Base-by-base conservation (phyloP, 2,888 invertebrate genomes). In the Baccha elongata region DNA sequence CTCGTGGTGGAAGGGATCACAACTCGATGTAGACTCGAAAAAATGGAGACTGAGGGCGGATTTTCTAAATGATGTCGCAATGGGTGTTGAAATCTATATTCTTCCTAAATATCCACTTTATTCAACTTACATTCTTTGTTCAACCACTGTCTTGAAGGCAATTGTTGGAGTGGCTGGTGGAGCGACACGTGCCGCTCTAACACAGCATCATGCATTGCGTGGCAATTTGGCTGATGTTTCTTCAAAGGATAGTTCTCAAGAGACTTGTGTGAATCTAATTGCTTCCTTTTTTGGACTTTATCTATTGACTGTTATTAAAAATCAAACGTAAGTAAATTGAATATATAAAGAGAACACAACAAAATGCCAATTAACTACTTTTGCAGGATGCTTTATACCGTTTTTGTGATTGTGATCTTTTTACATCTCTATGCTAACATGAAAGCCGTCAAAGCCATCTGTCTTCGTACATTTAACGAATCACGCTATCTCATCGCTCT, bases 21-120 rank as follows among this genome's bases (percentile, higher is more conserved):
- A 94, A 84, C 91, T 99, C 80, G 98, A 98, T 91, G 94, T 95
- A 32, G 96, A 98, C 88, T 97, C 98, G 87, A 99, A 99, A 89
- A 95, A 96, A 89, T 99, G 99, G 99, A 93, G 99, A 60, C 91
- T 99, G 32, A 96, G 97, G 90, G 99, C 99, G 10, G 99, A 99
- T 90, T 92, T 96, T 67, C 90, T 98, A 8, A 99, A 99, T 91
- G 98, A 99, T 91, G 88, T 94, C 40, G 97, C 99, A 0, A 96
- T 98, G 93, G 94, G 95, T 85, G 92, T 98, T 65, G 98, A 99
- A 91, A 93, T 99, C 78, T 91, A 91, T 86, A 91, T 96, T 23
- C 92, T 96, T 84, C 96, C 98, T 13, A 92, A 93, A 84, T 94
- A 96, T 87, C 91, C 91, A 21, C 87, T 91, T 15, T 91, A 92